phyloP scores from a whole-genome alignment of 1,140 invertebrate species.

The Achroia grisella region DNA sequence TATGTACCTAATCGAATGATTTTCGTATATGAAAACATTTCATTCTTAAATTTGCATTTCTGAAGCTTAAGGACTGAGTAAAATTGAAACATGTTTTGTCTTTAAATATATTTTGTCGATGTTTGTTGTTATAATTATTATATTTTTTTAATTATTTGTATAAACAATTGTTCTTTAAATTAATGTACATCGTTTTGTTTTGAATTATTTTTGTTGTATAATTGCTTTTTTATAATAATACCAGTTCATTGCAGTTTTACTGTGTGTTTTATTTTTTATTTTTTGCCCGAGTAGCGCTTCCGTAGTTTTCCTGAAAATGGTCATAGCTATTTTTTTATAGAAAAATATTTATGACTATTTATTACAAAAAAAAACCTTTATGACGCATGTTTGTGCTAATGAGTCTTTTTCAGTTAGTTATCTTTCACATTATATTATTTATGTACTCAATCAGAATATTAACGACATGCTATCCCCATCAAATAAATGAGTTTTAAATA shows the following conservation, averaged over 20 bases:
- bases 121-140: conserved; percentile 80
- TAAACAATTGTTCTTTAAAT: conserved; percentile 81
- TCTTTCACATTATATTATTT: neutral
- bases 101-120: conserved; percentile 74
- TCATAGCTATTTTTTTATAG: conserved; percentile 42
- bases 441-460: too few relatives aligned
- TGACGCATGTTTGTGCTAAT: conserved; percentile 53
- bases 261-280: conserved; percentile 75
- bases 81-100: conserved; percentile 69
- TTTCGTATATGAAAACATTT: conserved; percentile 49
- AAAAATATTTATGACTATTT: conserved; percentile 28
- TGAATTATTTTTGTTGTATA: conserved; percentile 80
- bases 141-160: conserved; percentile 77
- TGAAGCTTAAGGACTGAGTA: conserved; percentile 66
- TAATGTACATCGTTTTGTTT: conserved; percentile 82
- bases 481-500: too few relatives aligned
- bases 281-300: conserved; percentile 56
- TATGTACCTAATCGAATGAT: conserved; percentile 48
- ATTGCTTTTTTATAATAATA: conserved; percentile 82
- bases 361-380: conserved; percentile 4
- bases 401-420: conserved; percentile 22
- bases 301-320: conserved; percentile 29
- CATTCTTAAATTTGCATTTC: conserved; percentile 72
- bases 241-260: conserved; percentile 80
- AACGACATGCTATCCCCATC: too few relatives aligned